Conservation (phyloP, 2,888 invertebrate species). For the Macrosoma leucophasiata region DNA sequence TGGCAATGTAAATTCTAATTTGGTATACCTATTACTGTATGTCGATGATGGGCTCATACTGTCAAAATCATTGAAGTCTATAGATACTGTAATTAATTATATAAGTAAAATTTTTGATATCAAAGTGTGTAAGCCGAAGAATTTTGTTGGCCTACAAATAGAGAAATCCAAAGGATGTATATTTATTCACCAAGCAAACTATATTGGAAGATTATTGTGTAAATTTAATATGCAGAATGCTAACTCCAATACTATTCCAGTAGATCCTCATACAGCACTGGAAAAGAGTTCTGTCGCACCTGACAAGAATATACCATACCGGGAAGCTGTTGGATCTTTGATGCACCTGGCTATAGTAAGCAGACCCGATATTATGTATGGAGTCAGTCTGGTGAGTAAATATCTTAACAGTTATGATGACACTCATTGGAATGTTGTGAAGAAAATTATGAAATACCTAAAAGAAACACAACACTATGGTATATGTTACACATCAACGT, state of each 20-base stretch:
- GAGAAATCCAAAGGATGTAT: conserved; percentile 15
- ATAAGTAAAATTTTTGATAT: conserved; percentile 25
- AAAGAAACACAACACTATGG: too few species aligned
- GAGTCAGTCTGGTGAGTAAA: conserved; percentile 19
- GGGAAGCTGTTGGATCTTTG: conserved; percentile 22
- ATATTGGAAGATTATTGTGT: conserved; percentile 21
- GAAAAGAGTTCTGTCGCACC: too few species aligned
- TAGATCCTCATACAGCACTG: too few species aligned
- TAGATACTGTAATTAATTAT: conserved; percentile 17
- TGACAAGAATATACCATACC: conserved; percentile 17
- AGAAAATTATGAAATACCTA: conserved; percentile 19
- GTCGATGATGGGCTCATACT: conserved; percentile 11
- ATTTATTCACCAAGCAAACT: conserved; percentile 19
- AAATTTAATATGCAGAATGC: conserved; percentile 26
- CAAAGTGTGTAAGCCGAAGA: conserved; percentile 20
- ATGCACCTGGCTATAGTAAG: conserved; percentile 21
- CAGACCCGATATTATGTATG: conserved; percentile 22
- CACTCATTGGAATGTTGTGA: conserved; percentile 20
- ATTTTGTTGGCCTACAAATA: conserved; percentile 27
- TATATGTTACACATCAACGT: too few species aligned
- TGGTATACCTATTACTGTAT: too few species aligned
- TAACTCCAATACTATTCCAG: too few species aligned
- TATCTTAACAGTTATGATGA: conserved; percentile 15
- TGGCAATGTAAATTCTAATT: too few species aligned
- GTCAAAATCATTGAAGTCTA: conserved; percentile 16